These are phyloP conservation scores for Merodon equestris DNA, from an alignment of 2,888 invertebrate species.

Conservation along the genomic window DNA sequence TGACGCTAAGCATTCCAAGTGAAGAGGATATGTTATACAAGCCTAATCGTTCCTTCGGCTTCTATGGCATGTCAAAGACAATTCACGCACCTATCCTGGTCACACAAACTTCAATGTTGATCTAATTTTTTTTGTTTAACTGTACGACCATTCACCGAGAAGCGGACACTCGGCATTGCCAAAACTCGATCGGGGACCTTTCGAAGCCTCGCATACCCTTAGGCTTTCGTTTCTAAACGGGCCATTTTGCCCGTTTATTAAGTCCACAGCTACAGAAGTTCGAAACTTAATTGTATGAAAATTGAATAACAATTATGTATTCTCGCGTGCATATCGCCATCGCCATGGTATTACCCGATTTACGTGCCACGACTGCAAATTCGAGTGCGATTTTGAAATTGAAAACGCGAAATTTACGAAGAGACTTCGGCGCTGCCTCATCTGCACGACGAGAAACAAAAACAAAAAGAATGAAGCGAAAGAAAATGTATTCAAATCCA, in stretches of 20 bases:
- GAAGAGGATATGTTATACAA: conserved; percentile 4
- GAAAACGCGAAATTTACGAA: conserved; percentile 63
- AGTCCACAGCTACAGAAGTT: conserved; percentile 21
- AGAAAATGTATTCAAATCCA: conserved; percentile 51
- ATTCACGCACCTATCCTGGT: conserved; percentile 15
- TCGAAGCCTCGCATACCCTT: conserved; percentile 34
- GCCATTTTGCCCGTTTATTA: conserved; percentile 19
- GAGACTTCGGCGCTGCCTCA: conserved; percentile 23
- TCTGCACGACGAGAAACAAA: conserved; percentile 42
- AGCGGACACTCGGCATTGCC: conserved; percentile 49
- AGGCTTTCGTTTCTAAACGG: too few species aligned
- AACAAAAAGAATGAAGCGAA: background rate
- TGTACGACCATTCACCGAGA: conserved; percentile 10
- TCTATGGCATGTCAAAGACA: background rate
- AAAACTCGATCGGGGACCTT: conserved; percentile 38
- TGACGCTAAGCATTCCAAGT: conserved; percentile 4
- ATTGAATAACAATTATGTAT: conserved; percentile 70
- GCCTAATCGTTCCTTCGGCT: background rate
- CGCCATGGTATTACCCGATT: conserved; percentile 72
- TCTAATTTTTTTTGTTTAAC: conserved; percentile 20
- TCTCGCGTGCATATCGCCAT: conserved; percentile 63
- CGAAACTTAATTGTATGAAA: conserved; percentile 62
- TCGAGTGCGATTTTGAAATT: conserved; percentile 65
- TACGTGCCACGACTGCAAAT: conserved; percentile 72
- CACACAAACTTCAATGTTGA: conserved; percentile 23